Conservation (phyloP, 2,888 invertebrate species). For the Bruchidius siliquastri region DNA sequence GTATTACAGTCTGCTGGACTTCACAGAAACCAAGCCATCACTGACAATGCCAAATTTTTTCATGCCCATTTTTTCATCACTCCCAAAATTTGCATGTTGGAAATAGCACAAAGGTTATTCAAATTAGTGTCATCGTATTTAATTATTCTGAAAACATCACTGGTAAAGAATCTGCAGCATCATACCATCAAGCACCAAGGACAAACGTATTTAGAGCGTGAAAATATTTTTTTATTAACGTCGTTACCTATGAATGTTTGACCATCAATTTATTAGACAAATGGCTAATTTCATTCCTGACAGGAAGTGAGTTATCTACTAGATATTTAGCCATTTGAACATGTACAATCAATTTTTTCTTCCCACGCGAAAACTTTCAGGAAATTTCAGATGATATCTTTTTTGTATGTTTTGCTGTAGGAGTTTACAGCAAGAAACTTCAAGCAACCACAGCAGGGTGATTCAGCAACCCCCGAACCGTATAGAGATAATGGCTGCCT, state of each 20-base stretch:
- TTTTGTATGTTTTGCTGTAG: too few species aligned
- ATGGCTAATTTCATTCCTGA: background rate
- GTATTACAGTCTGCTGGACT: constrained; percentile 15
- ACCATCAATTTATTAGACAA: background rate
- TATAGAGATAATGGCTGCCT: too few species aligned
- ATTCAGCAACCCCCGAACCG: too few species aligned
- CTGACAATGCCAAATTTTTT: constrained; percentile 4
- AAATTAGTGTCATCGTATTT: constrained; percentile 25
- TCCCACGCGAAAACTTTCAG: too few species aligned
- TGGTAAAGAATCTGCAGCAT: constrained; percentile 13
- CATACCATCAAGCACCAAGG: constrained; percentile 26
- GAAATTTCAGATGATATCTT: too few species aligned
- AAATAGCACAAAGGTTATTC: constrained; percentile 25
- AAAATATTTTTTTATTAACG: constrained; percentile 13
- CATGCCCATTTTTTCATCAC: constrained; percentile 4
- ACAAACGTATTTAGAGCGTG: constrained; percentile 29
- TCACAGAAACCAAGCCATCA: constrained; percentile 12
- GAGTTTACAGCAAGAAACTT: too few species aligned
- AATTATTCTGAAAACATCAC: constrained; percentile 27
- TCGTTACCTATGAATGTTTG: background rate
- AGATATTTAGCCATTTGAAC: too few species aligned
- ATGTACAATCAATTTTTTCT: too few species aligned
- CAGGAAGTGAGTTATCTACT: background rate
- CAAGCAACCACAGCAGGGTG: too few species aligned
- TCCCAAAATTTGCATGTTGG: constrained; percentile 16